These are phyloP conservation scores for Otolemur crassicaudatus DNA, from an alignment of 2,797 vertebrate genomes.

Conservation along the genomic window DNA sequence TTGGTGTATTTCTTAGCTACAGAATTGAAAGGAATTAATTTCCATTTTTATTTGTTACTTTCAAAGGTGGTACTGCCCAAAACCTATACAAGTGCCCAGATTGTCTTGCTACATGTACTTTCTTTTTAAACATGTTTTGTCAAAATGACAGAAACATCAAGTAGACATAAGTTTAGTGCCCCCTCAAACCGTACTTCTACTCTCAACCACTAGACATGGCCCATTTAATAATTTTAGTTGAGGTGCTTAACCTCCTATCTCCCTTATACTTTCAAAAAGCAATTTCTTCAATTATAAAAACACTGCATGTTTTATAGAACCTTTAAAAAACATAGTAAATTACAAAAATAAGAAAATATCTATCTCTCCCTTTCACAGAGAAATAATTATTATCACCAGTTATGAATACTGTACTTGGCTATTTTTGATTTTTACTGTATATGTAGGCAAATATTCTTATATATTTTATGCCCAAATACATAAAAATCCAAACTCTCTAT, in stretches of 20 bases:
- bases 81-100: background rate
- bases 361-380: background rate
- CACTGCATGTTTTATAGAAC: background rate
- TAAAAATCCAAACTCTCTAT: background rate
- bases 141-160: background rate
- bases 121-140: background rate
- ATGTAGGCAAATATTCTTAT: background rate
- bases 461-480: background rate
- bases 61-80: background rate
- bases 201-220: background rate
- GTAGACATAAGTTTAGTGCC: background rate
- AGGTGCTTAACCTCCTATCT: background rate
- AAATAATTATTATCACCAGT: background rate
- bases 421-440: background rate
- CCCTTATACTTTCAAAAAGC: background rate
- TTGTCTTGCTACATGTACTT: background rate
- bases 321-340: background rate
- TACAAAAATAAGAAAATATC: background rate
- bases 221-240: background rate
- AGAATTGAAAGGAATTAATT: background rate
- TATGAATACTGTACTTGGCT: background rate
- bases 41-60: background rate
- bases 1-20: background rate
- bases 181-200: background rate
- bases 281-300: background rate